A percentile compares a stretch with the other conserved stretches of the same genome.
phyloP scores from a whole-genome alignment of 2,797 vertebrate genomes.

The Serranus cabrilla region DNA sequence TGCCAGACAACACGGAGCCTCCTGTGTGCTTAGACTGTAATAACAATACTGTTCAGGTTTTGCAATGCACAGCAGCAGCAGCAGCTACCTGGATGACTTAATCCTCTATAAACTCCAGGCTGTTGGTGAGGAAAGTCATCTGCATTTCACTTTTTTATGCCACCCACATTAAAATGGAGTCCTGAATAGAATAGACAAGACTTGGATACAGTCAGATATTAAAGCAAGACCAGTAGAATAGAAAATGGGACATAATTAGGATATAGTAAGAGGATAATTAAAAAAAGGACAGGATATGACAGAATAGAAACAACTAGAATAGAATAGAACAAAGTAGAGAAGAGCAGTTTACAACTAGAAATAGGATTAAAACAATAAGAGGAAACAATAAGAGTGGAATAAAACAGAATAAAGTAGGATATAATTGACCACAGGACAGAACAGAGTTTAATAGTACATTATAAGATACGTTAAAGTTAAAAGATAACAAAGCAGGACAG shows the following conservation, averaged over 20 bases:
- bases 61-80: slow-evolving; percentile 30
- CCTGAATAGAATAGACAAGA: not conserved
- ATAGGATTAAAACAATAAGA: too few species aligned
- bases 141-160: slow-evolving; percentile 36
- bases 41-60: slow-evolving; percentile 50
- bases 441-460: not conserved
- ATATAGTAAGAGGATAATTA: not conserved
- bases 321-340: not conserved
- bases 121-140: slow-evolving; percentile 18
- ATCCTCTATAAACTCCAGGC: slow-evolving; percentile 33
- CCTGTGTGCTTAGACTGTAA: slow-evolving; percentile 37
- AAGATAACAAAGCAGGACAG: not conserved
- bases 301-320: not conserved
- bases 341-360: not conserved
- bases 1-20: slow-evolving; percentile 25
- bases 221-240: not conserved
- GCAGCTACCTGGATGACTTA: slow-evolving; percentile 50
- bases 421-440: not conserved
- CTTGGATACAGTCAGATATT: not conserved
- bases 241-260: not conserved
- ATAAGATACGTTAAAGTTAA: not conserved
- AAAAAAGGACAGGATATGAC: not conserved
- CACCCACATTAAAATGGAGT: not conserved
- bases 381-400: too few species aligned
- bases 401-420: too few species aligned